Base-by-base conservation (phyloP, 2,113 vertebrate species). In the Callorhinus ursinus region DNA sequence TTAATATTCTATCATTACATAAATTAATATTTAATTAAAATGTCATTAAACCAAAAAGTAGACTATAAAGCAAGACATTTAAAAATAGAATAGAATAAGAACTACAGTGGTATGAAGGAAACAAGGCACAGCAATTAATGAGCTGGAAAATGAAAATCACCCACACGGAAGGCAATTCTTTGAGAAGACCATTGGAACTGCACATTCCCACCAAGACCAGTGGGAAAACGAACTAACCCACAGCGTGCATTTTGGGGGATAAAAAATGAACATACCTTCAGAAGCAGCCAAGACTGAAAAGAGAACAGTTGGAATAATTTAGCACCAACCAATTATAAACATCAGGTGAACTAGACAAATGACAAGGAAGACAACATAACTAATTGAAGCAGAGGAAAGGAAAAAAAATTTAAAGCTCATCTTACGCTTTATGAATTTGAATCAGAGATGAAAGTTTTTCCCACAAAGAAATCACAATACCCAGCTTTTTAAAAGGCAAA, bases 111-210 rank as follows among this genome's bases (percentile, higher is more conserved):
- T 0, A 2, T 1, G 24, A 39, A 71, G 33, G 57, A 28, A 92
- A 12, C 26, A 1, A 33, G 42, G 76, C 22, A 5, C 21, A 36
- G 88, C 36, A 46, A 4, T 21, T 5, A 74, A 14, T 15, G 49
- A 51, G 10, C 31, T 49, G 18, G 61, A 7, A 15, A 13, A 22
- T n/a, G 69, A 51, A 39, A 55, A 9, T 1, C 51, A 18, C 8
- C 2, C 12, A 1, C 18, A 7, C 4, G 1, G 8, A 11, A 1
- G 11, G 4, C 2, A 12, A 7, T 2, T 4, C 61, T 12, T 0
- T 1, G 49, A 7, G 69, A 19, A 63, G 63, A 8, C 12, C 5
- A 1, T 42, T 1, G 7, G 24, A 2, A 7, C 8, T 0, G 2
- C 21, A 2, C 6, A 4, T 7, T 3, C 28, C 79, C 1, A 0